Base-by-base conservation (phyloP, 2,797 vertebrate genomes). In the Poecilia wingei region DNA sequence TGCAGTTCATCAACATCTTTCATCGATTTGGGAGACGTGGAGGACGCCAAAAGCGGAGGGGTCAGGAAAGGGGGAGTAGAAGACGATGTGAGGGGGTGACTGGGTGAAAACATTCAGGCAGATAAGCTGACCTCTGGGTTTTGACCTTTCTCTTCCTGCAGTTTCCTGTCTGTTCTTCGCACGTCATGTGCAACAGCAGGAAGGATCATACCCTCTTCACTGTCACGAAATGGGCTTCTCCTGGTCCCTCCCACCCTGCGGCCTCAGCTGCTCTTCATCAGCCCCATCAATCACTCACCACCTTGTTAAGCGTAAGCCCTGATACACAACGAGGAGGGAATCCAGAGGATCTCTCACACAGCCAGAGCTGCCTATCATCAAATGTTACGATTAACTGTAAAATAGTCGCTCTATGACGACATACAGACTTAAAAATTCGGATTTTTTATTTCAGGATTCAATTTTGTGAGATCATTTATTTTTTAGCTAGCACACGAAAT, bases 151-250 rank as follows among this genome's bases (percentile, higher is more conserved):
- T 84, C 91, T 87, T 85, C 90, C 83, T 82, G 66, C 80, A 81
- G 82, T 82, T 84, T 87, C 85, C 66, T 76, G 86, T 93, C 91
- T 91, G 33, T 69, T 80, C 88, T 95, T 95, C 90, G 90, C 94
- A 95, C 91, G 86, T 87, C 85, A 95, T 89, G 89, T 14, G 59
- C 81, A 87, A 10, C 80, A 85, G 78, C 82, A 86, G 83, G 82
- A 85, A 79, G 81, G 81, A 86, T 90, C 77, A 39, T 82, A 45
- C 88, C n/a, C 41, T 69, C 80, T 80, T 86, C 77, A 22, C 16
- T 77, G 80, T 89, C 90, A 86, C 64, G 73, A 80, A 85, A 90
- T 1, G 36, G 79, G 82, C 66, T 68, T 82, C 75, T 85, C 78
- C 72, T 47, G 74, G 53, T 84, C 84, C 82, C 72, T 64, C 55